These are phyloP conservation scores for Amphiprion ocellaris DNA, from an alignment of 2,113 vertebrate genomes.

Conservation along the genomic window DNA sequence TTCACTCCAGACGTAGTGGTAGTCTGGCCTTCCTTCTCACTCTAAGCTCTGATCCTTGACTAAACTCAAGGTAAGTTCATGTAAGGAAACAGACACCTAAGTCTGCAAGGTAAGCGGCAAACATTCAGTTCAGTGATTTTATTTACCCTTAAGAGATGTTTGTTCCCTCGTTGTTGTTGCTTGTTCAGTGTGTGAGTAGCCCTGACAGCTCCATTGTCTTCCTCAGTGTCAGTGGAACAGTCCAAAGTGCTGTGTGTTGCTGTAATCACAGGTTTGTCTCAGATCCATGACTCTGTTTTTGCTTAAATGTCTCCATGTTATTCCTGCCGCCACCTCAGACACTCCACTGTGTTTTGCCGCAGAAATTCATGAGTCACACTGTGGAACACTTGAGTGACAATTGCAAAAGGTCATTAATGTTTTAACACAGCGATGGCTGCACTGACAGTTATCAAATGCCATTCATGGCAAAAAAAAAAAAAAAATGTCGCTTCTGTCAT, in stretches of 20 bases:
- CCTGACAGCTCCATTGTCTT: background rate
- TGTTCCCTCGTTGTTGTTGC: background rate
- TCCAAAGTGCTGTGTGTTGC: constrained; percentile 10
- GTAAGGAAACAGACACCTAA: background rate
- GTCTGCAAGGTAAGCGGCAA: background rate
- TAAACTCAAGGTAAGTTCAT: background rate
- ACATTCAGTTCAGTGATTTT: background rate
- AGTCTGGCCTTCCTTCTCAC: too few species aligned
- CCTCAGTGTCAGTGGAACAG: background rate
- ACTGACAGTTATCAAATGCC: constrained; percentile 55
- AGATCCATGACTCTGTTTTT: constrained; percentile 4
- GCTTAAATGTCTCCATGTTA: constrained; percentile 16
- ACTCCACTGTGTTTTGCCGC: background rate
- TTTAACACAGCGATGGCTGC: constrained; percentile 44
- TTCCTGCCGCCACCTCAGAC: constrained; percentile 10
- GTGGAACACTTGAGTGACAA: constrained; percentile 44
- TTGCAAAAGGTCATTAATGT: constrained; percentile 62
- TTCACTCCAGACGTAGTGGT: too few species aligned
- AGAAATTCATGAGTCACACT: constrained; percentile 43
- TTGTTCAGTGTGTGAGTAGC: background rate
- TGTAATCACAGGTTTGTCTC: constrained; percentile 25
- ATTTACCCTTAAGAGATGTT: background rate
- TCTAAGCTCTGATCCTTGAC: too few species aligned
- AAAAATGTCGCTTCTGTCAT: constrained; percentile 43
- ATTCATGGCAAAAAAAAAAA: constrained; percentile 26